A percentile compares a stretch with the other conserved stretches of the same genome.
Evolutionary conservation across 2,113 vertebrate species (phyloP).

Genomic region (Cisticola juncidis): DNA sequence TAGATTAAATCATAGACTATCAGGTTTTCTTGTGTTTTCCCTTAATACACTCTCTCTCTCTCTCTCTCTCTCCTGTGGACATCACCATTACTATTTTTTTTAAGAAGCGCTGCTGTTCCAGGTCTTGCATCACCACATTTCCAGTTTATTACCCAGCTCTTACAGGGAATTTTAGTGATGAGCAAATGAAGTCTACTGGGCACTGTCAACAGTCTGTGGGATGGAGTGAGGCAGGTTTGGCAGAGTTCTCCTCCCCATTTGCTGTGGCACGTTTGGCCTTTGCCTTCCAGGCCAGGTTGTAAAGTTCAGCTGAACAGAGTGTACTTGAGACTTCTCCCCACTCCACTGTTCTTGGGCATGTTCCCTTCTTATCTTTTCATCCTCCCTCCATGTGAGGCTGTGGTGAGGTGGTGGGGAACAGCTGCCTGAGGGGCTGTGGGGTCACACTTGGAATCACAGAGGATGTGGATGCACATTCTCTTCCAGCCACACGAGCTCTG

Average conservation of each 20-base stretch:
- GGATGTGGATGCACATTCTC: fast-evolving
- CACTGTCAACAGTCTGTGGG: fast-evolving
- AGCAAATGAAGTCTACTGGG: neutral
- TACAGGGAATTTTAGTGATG: neutral
- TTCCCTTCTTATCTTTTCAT: neutral
- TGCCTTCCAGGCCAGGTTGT: neutral
- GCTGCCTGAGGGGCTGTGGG: neutral
- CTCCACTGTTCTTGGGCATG: neutral
- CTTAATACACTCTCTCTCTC: neutral
- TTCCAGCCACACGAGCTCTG: neutral
- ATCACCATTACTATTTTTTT: neutral
- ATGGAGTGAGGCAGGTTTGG: fast-evolving
- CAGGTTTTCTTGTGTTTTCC: neutral
- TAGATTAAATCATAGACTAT: neutral
- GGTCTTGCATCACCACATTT: neutral
- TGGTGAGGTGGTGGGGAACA: neutral
- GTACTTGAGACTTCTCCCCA: neutral
- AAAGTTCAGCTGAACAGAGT: neutral
- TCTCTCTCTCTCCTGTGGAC: neutral
- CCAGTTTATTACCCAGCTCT: neutral
- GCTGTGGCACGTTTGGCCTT: fast-evolving
- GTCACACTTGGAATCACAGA: neutral
- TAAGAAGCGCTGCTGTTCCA: neutral
- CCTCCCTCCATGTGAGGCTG: fast-evolving
- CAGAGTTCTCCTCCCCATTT: neutral